A percentile compares a stretch with the other conserved stretches of the same genome.
Conservation (phyloP, 2,797 vertebrate genomes). For the Clarias pachynema region DNA sequence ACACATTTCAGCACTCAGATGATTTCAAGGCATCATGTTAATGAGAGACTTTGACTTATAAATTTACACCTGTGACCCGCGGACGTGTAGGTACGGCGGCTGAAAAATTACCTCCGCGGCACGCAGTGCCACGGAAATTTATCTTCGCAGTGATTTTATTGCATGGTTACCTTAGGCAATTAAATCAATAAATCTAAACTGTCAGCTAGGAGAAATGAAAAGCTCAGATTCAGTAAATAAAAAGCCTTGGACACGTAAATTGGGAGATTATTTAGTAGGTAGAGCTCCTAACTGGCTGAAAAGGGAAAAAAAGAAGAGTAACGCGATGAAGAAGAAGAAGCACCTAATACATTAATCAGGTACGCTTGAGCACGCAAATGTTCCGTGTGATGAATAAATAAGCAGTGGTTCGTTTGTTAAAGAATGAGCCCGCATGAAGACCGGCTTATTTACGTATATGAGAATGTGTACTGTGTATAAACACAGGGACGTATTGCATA, state of each 20-base stretch:
- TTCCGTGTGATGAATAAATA: conserved; percentile 69
- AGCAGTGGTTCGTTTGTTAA: conserved; percentile 65
- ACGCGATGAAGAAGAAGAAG: conserved; percentile 37
- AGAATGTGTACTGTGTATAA: conserved; percentile 36
- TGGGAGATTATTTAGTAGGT: conserved; percentile 85
- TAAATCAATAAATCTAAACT: conserved; percentile 96
- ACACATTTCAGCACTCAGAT: conserved; percentile 53
- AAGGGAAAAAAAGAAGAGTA: conserved; percentile 56
- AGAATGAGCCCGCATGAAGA: conserved; percentile 56
- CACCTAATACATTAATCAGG: conserved; percentile 68
- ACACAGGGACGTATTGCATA: conserved; percentile 38
- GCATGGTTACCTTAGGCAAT: conserved; percentile 96
- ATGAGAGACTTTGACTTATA: conserved; percentile 82
- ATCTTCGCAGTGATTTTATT: conserved; percentile 94
- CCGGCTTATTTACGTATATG: conserved; percentile 48
- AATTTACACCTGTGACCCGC: conserved; percentile 86
- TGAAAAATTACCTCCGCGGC: conserved; percentile 85
- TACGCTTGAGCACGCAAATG: conserved; percentile 60
- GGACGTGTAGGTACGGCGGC: conserved; percentile 82
- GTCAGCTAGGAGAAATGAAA: conserved; percentile 87
- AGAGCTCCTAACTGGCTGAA: conserved; percentile 59
- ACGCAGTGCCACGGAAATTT: conserved; percentile 83
- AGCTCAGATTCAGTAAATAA: conserved; percentile 85
- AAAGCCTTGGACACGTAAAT: conserved; percentile 85
- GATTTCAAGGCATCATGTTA: conserved; percentile 60